Evolutionary conservation across 1,140 invertebrate genomes (phyloP).

Genomic region (Pseudomyrmex dendroicus): DNA sequence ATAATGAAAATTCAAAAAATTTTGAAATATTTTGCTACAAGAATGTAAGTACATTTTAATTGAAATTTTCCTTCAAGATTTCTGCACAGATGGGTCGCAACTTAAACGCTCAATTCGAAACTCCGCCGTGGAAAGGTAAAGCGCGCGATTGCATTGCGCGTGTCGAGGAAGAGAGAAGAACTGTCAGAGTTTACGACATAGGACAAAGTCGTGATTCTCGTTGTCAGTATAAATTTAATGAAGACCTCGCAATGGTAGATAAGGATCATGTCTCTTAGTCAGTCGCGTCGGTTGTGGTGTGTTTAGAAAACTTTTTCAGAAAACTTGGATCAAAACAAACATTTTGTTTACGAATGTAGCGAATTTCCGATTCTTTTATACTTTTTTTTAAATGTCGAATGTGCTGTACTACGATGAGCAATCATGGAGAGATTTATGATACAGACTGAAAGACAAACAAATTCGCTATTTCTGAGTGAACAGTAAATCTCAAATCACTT

Average conservation of each 20-base stretch:
- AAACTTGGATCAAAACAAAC: background rate
- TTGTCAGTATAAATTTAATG: conserved; percentile 64
- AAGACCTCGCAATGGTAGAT: conserved; percentile 26
- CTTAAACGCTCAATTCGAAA: conserved; percentile 31
- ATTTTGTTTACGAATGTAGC: conserved; percentile 32
- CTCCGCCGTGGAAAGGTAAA: conserved; percentile 19
- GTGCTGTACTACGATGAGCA: too few species aligned
- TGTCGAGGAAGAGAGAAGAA: conserved; percentile 42
- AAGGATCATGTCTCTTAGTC: conserved; percentile 35
- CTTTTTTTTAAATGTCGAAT: background rate
- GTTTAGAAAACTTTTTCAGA: conserved; percentile 17
- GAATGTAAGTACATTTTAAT: conserved; percentile 16
- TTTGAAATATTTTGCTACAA: background rate
- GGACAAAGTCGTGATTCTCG: conserved; percentile 63
- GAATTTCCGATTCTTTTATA: background rate
- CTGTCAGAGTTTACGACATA: conserved; percentile 62
- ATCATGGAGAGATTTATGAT: too few species aligned
- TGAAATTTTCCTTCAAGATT: conserved; percentile 19
- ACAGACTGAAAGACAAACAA: too few species aligned
- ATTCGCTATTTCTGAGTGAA: too few species aligned
- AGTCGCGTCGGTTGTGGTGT: background rate
- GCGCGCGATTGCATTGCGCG: background rate
- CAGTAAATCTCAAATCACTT: too few species aligned
- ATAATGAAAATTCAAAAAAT: too few species aligned
- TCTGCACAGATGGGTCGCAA: conserved; percentile 4